Evolutionary conservation across 2,797 vertebrate species (phyloP).

Genomic region (Halcyon leucocephala): DNA sequence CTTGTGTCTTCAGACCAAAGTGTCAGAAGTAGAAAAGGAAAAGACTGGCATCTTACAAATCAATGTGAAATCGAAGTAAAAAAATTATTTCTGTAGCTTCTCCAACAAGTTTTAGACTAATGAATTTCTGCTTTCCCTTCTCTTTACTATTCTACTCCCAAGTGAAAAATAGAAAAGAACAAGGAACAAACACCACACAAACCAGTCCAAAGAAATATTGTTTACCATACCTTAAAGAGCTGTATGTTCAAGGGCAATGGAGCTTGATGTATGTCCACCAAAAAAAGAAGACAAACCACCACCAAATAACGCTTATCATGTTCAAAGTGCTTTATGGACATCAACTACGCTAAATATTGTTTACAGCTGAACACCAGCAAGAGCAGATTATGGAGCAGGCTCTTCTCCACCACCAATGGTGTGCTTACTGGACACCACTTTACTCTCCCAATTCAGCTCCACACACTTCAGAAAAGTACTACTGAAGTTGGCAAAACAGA

Average conservation of each 20-base stretch:
- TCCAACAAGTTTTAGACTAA: neutral
- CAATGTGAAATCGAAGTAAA: neutral
- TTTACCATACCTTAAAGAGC: rapidly evolving
- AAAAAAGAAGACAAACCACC: neutral
- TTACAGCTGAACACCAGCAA: neutral
- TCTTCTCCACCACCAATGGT: neutral
- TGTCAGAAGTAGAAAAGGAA: neutral
- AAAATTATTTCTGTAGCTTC: neutral
- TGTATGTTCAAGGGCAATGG: neutral
- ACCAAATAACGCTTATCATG: neutral
- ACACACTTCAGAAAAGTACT: neutral
- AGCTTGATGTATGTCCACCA: neutral
- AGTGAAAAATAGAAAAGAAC: neutral
- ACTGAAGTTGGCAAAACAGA: neutral
- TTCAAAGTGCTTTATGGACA: neutral
- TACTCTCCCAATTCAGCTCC: neutral
- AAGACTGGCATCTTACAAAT: neutral
- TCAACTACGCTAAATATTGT: neutral
- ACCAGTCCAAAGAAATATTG: neutral
- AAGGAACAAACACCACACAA: neutral
- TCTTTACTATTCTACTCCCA: neutral
- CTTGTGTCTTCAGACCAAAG: neutral
- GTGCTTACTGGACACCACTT: neutral
- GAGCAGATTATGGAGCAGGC: neutral
- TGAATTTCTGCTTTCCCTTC: neutral